These are phyloP conservation scores for Laticauda laticaudata DNA, from an alignment of 2,113 vertebrate species.

Conservation along the genomic window DNA sequence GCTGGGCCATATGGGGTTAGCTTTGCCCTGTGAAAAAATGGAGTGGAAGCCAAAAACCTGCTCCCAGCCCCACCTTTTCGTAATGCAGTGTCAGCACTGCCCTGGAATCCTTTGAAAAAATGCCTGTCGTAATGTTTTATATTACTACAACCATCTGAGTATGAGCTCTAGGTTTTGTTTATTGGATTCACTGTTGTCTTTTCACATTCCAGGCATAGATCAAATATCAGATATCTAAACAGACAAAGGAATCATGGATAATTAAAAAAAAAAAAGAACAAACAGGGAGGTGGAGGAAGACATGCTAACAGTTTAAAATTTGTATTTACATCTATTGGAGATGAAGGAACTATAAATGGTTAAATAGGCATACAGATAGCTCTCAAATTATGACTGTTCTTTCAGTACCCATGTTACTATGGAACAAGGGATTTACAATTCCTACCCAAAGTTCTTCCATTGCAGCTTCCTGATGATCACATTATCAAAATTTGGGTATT, in stretches of 20 bases:
- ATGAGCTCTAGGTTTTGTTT: neutral
- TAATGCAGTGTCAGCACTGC: neutral
- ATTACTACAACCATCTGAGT: neutral
- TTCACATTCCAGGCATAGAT: neutral
- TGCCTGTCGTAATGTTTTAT: neutral
- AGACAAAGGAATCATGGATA: neutral
- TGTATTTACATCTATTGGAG: neutral
- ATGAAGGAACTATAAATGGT: neutral
- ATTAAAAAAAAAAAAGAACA: neutral
- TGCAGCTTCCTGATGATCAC: too few species aligned
- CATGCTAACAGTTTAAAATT: neutral
- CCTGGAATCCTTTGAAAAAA: neutral
- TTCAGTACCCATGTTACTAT: neutral
- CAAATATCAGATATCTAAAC: neutral
- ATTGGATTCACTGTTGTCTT: neutral
- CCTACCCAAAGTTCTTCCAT: neutral
- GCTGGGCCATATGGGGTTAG: neutral
- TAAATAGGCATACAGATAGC: neutral
- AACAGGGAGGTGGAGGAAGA: neutral
- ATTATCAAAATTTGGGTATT: too few species aligned
- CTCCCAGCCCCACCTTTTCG: neutral
- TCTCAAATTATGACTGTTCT: too few species aligned
- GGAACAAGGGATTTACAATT: neutral
- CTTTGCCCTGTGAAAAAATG: neutral
- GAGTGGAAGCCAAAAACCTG: neutral